Conservation (phyloP, 2,113 vertebrate species). For the Ursus arctos region DNA sequence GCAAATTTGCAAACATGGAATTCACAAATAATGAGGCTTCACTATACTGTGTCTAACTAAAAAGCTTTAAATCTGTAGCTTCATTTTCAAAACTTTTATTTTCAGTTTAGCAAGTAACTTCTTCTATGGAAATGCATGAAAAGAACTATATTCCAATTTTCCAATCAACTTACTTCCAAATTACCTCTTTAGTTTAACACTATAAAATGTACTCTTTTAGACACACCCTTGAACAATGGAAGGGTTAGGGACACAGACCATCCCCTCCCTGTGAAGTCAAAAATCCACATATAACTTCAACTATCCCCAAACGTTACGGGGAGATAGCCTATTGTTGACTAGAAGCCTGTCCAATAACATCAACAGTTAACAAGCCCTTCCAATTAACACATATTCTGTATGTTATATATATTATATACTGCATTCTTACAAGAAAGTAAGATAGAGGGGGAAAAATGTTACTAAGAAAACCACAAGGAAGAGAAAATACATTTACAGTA, state of each 20-base stretch:
- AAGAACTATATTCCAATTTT: constrained; percentile 59
- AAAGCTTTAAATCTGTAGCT: constrained; percentile 6
- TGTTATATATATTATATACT: neutral
- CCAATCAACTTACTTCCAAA: constrained; percentile 29
- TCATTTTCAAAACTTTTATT: constrained; percentile 45
- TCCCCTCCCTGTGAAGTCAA: neutral
- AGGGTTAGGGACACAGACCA: neutral
- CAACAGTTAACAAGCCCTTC: neutral
- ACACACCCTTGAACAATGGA: neutral
- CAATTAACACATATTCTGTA: neutral
- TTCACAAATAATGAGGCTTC: neutral
- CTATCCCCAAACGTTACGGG: neutral
- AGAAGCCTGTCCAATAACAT: neutral
- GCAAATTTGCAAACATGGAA: constrained; percentile 20
- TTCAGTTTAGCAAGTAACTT: constrained; percentile 20
- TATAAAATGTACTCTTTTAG: constrained; percentile 55
- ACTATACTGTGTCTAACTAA: constrained; percentile 51
- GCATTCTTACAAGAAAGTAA: neutral
- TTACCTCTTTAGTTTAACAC: neutral
- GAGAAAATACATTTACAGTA: neutral
- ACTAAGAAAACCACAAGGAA: neutral
- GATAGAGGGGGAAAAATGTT: neutral
- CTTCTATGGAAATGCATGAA: constrained; percentile 36
- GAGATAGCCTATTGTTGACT: neutral
- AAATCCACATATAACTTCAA: neutral